Percentiles rank a stretch among this genome's conserved stretches.
Conservation (phyloP, 2,888 invertebrate genomes). For the Ryuthela nishihirai region DNA sequence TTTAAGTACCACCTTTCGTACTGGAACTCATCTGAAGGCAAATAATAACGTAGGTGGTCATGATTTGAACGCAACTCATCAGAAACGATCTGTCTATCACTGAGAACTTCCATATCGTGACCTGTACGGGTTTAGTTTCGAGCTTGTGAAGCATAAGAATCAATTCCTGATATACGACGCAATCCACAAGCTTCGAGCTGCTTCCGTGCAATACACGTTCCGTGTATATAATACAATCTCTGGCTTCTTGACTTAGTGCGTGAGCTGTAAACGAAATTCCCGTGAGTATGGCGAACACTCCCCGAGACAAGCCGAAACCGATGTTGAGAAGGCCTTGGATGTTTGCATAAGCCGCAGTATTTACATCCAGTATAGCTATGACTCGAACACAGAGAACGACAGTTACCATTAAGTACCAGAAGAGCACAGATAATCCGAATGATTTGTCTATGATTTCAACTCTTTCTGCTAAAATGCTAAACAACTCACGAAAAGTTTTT, state of each 20-base stretch:
- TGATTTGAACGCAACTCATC: slow-evolving; percentile 19
- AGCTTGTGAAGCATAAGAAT: slow-evolving; percentile 4
- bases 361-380: slow-evolving; percentile 5
- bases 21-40: slow-evolving; percentile 20
- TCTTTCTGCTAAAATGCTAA: slow-evolving; percentile 1
- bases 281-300: slow-evolving; percentile 11
- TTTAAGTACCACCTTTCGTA: too few relatives aligned
- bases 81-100: slow-evolving; percentile 14
- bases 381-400: slow-evolving; percentile 13
- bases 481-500: slow-evolving; percentile 3
- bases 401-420: slow-evolving; percentile 29
- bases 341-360: not conserved
- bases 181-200: not conserved
- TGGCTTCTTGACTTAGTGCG: slow-evolving; percentile 3
- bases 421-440: slow-evolving; percentile 12
- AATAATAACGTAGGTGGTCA: slow-evolving; percentile 26
- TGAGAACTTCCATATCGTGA: slow-evolving; percentile 20
- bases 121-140: slow-evolving; percentile 9
- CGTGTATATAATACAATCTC: not conserved
- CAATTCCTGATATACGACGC: slow-evolving; percentile 2
- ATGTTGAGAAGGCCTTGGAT: slow-evolving; percentile 19
- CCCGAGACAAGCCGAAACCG: slow-evolving; percentile 19
- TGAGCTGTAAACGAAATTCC: slow-evolving; percentile 18
- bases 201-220: not conserved
- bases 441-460: slow-evolving; percentile 9